Percentiles rank a stretch among this genome's conserved stretches.
phyloP scores from a whole-genome alignment of 1,140 invertebrate species.

The Brachionus rotundiformis region DNA sequence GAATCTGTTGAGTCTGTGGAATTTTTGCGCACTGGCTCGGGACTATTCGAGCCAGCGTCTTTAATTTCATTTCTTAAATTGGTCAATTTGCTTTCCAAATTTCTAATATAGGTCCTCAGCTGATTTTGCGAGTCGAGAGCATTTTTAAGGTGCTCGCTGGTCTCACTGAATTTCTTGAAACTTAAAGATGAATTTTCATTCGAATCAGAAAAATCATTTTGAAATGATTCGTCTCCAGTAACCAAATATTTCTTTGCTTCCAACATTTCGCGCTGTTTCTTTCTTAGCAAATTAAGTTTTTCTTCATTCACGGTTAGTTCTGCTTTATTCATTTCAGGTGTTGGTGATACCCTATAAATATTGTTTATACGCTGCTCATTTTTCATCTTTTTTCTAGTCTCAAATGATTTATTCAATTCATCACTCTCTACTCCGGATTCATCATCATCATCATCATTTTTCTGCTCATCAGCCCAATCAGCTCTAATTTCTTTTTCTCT shows the following conservation, averaged over 20 bases:
- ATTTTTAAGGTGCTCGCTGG: slow-evolving; percentile 30
- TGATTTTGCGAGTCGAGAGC: slow-evolving; percentile 29
- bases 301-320: slow-evolving; percentile 13
- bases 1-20: slow-evolving; percentile 12
- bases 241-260: slow-evolving; percentile 18
- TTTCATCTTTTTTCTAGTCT: neutral
- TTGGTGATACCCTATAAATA: slow-evolving; percentile 2
- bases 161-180: slow-evolving; percentile 18
- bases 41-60: neutral
- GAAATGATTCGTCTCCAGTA: neutral
- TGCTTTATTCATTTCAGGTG: neutral
- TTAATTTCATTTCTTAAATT: slow-evolving; percentile 41
- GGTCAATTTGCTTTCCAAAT: slow-evolving; percentile 23
- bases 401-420: slow-evolving; percentile 28
- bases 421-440: slow-evolving; percentile 39
- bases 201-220: neutral
- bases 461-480: neutral
- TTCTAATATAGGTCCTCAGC: slow-evolving; percentile 19
- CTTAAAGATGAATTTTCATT: neutral
- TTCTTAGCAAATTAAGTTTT: neutral
- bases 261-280: slow-evolving; percentile 26
- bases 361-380: neutral
- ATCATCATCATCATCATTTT: slow-evolving; percentile 28
- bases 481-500: neutral
- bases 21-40: neutral